Evolutionary conservation across 2,888 invertebrate species (phyloP), one percentile per base, ranked within the genome.

Genomic region (Harpagoxenus sublaevis): DNA sequence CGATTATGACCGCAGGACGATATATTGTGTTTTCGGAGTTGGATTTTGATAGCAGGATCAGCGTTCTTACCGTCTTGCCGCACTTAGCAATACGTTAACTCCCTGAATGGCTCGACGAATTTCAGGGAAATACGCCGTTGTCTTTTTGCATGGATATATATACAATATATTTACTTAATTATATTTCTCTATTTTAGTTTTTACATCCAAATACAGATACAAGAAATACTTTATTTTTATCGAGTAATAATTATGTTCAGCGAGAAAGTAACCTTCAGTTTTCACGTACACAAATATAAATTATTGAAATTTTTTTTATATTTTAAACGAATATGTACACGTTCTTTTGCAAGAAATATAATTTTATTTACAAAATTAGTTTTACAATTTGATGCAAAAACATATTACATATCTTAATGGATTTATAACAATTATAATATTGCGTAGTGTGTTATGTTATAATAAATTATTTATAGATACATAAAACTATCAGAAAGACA

Each of bases 11-110:
- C 12, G 28, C 15, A 68, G 39, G 45, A 79, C 70, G 57, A 45
- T 79, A 68, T 39, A 71, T 71, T 42, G 71, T 71, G 79, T 81
- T 81, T 81, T 71, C 39, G 60, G 39, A 51, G 48, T 18, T 60
- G 60, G 60, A 53, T 51, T 74, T 70, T 62, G 71, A 81, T 81
- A 81, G 39, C 51, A 12, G 70, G 39, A 79, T 79, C 48, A 35
- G n/a, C 31, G 3, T 66, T 8, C 65, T 65, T 51, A n/a, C 10
- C 35, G 31, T 45, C 42, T 78, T 39, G 23, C 45, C 15, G 18
- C 28, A 45, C 31, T 68, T 35, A 51, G 8, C 48, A 71, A 15
- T 23, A 23, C 31, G 31, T 62, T 71, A 70, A 62, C 60, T 28
- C 39, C 15, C n/a, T 57, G 31, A 42, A 35, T 28, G 39, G 28